These are phyloP conservation scores for Melinopterus prodromus DNA, from an alignment of 2,888 invertebrate species.

Conservation along the genomic window DNA sequence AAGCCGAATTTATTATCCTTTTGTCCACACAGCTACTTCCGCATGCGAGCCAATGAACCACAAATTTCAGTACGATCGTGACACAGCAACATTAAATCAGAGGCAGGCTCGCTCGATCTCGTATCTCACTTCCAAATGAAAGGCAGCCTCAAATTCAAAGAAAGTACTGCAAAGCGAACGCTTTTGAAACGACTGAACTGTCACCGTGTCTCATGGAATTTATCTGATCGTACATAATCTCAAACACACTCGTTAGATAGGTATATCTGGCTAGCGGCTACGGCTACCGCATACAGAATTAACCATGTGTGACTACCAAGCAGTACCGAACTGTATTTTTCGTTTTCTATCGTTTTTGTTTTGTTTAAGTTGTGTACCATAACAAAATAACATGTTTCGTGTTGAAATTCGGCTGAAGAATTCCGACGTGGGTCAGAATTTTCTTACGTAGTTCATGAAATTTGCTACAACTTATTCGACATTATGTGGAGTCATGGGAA, in stretches of 20 bases:
- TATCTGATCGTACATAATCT: background rate
- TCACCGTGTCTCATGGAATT: background rate
- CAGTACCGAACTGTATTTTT: background rate
- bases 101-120: background rate
- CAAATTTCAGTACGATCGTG: background rate
- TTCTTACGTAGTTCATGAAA: too few species aligned
- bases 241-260: background rate
- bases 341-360: background rate
- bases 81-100: background rate
- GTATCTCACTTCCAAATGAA: background rate
- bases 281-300: background rate
- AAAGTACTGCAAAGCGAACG: background rate
- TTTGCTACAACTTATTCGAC: too few species aligned
- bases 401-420: background rate
- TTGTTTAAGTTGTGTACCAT: background rate
- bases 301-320: background rate
- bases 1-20: background rate
- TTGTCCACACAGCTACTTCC: background rate
- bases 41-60: background rate
- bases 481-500: too few species aligned
- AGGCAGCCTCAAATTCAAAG: constrained; percentile 4
- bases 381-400: background rate
- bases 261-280: background rate
- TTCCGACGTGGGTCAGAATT: background rate
- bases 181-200: background rate